Evolutionary conservation across 2,797 vertebrate species (phyloP), one percentile per base, ranked within the genome.

Genomic region (Megalops cyprinoides): DNA sequence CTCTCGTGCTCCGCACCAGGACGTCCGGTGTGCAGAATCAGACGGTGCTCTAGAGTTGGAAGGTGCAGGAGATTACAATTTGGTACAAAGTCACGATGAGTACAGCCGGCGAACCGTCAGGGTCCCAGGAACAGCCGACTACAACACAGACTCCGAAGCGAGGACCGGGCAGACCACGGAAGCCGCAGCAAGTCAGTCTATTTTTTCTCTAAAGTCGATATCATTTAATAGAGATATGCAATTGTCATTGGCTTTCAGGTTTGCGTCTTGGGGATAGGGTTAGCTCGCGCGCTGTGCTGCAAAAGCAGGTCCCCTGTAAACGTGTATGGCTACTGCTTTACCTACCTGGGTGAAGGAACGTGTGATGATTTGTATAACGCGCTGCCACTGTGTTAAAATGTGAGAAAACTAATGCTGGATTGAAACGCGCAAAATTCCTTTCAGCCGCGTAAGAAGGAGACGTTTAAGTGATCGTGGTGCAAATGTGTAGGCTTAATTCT

Each of bases 101-200:
- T 89, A 93, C 95, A 94, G 92, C 94, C 91, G 95, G 94, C 89
- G 96, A 96, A 91, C 92, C 96, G 90, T 95, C 96, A 74, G 94
- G 95, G 81, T 93, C 88, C 56, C 95, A 91, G 93, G 95, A 95
- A 90, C 95, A 95, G 93, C 95, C 94, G 92, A 91, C 94, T 83
- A 87, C 95, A 88, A 89, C 95, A 85, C 94, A 95, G 91, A 94
- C 96, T 60, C 96, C 93, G 92, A 97, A 97, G 94, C 92, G 96
- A 91, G 95, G 96, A 92, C 96, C 97, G 88, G 97, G 97, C 87
- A 96, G 97, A 96, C 97, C 97, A 88, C 95, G 96, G 94, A 98
- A 97, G 89, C 96, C 95, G 86, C 96, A 92, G 76, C 96, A 97
- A 95, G 97, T 98, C 93, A 96, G 96, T 94, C 85, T 79, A 62